Percentiles rank a stretch among this genome's conserved stretches.
Conservation (phyloP, 2,888 invertebrate genomes). For the Drosophila multiciliata region DNA sequence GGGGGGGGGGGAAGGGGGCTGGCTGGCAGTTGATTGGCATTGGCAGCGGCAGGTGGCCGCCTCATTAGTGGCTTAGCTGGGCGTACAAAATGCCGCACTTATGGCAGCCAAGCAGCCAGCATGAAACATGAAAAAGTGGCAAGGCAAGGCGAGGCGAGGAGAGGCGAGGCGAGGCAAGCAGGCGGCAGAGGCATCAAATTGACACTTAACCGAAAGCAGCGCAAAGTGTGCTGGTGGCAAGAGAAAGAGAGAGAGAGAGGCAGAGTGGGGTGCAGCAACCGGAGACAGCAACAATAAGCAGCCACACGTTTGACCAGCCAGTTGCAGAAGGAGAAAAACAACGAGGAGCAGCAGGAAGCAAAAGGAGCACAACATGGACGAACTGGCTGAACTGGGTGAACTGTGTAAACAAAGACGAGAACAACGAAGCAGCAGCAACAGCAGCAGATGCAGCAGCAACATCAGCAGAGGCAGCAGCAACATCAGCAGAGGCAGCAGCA, state of each 20-base stretch:
- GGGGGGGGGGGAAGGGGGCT: constrained; percentile 6
- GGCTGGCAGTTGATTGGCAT: constrained; percentile 72
- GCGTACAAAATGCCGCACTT: constrained; percentile 78
- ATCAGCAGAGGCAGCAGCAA: no score
- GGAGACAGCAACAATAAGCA: constrained; percentile 59
- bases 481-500: constrained; percentile 1
- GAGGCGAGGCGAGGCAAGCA: constrained; percentile 21
- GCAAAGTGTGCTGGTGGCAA: constrained; percentile 41
- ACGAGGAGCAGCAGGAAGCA: constrained; percentile 41
- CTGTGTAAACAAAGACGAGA: constrained; percentile 74
- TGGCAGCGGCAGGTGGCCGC: constrained; percentile 79
- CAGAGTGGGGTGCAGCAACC: not conserved
- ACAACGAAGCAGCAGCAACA: constrained; percentile 32
- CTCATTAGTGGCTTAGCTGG: constrained; percentile 79
- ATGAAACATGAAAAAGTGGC: constrained; percentile 67
- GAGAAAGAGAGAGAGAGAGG: not conserved
- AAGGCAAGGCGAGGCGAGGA: constrained; percentile 21
- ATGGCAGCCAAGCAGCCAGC: constrained; percentile 60
- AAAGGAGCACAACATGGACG: constrained; percentile 40
- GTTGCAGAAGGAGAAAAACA: constrained; percentile 37
- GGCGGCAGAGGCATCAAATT: constrained; percentile 68
- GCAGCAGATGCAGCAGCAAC: constrained; percentile 5
- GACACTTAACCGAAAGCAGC: constrained; percentile 72
- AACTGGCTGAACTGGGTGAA: constrained; percentile 37
- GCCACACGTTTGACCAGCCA: constrained; percentile 69